Conservation (phyloP, 1,140 invertebrate genomes). For the Drosophila novamexicana region DNA sequence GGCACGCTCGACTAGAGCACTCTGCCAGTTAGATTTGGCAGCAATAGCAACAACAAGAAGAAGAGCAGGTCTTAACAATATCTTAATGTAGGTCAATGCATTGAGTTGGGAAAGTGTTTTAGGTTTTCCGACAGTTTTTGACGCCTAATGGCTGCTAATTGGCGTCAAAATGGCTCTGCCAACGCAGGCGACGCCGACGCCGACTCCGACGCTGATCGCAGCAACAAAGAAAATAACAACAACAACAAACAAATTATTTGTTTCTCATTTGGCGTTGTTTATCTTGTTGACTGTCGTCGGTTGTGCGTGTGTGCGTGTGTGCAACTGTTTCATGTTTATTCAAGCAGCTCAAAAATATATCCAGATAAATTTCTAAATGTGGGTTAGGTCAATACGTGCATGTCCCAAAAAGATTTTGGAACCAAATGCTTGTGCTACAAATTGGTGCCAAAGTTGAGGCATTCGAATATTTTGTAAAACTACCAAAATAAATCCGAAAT, state of each 20-base stretch:
- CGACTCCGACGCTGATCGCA: slow-evolving; percentile 4
- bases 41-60: slow-evolving; percentile 28
- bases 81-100: slow-evolving; percentile 66
- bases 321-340: slow-evolving; percentile 66
- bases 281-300: slow-evolving; percentile 45
- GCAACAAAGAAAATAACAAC: slow-evolving; percentile 1
- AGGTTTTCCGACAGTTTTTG: slow-evolving; percentile 62
- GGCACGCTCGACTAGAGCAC: not conserved
- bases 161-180: slow-evolving; percentile 69
- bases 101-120: slow-evolving; percentile 69
- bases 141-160: slow-evolving; percentile 81
- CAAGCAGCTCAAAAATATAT: slow-evolving; percentile 28
- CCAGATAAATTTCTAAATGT: slow-evolving; percentile 46
- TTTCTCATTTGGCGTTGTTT: slow-evolving; percentile 61
- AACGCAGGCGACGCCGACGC: slow-evolving; percentile 37
- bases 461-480: slow-evolving; percentile 29
- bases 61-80: slow-evolving; percentile 39
- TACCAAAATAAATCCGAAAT: slow-evolving; percentile 29
- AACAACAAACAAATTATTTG: slow-evolving; percentile 15
- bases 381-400: slow-evolving; percentile 71
- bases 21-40: not conserved
- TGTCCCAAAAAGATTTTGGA: slow-evolving; percentile 15
- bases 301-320: slow-evolving; percentile 53
- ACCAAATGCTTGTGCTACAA: slow-evolving; percentile 10
- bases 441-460: slow-evolving; percentile 36